Base-by-base conservation (phyloP, 2,888 invertebrate genomes). In the Heteropelma amictum region DNA sequence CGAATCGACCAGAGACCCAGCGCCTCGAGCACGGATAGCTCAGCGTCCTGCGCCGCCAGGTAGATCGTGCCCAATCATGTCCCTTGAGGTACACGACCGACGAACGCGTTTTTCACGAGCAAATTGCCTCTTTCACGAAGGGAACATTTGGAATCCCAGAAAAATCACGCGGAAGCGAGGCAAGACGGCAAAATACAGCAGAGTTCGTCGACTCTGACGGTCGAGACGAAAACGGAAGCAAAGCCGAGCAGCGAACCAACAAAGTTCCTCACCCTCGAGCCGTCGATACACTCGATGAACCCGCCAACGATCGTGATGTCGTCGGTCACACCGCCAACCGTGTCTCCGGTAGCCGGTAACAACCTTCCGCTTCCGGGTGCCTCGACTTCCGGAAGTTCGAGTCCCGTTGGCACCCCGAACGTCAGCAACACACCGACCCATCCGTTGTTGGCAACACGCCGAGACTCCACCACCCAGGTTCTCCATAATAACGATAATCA, bases 391-490 rank as follows among this genome's bases (percentile, higher is more conserved):
- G 92, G 92, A 28, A 80, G 86, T 49, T 87, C 88, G 2, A 87
- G 86, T 70, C 87, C 88, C 7, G 83, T 87, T n/a, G 87, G 88
- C 10, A 86, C 89, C 1, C 90, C 89, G 10, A 86, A 84, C 49
- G 81, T 89, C 61, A 89, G 89, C 30, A 90, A 90, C 14, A 90
- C 91, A 3, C 90, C 91, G 0, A 89, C 90, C 3, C 91, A 91
- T 84, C 92, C 92, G 3, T 79, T 91, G 30, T 80, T 91, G 10
- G 78, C 90, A 1, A 91, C 92, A 0, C 90, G 96, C 23, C 91
- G 96, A 68, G 96, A 96, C 85, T 96, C 96, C 0, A 96, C 96
- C 1, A 96, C 96, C 0, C 96, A 96, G 89, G 96, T 96, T 83
- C 30, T 7, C 12, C 12, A 63, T 4, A 19, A 26, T 19, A 51